Percentiles rank a stretch among this genome's conserved stretches.
phyloP scores from a whole-genome alignment of 2,113 vertebrate species.

The Ameiurus melas region DNA sequence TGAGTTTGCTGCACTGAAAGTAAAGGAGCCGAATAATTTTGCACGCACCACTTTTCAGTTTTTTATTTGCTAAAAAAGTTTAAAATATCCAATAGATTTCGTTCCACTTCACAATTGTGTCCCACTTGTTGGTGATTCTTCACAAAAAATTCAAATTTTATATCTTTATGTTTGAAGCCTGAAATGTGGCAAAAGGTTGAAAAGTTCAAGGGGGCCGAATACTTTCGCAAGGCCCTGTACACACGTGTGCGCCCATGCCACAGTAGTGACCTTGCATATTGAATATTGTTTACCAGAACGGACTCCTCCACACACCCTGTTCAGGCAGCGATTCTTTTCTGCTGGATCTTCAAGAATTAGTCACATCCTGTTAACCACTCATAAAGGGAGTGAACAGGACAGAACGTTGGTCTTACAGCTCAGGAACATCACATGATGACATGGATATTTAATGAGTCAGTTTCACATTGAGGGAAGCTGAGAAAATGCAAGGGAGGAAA shows the following conservation, averaged over 20 bases:
- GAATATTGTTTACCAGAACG: neutral
- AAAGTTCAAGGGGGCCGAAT: no score
- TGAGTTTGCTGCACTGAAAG: no score
- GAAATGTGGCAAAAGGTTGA: no score
- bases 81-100: no score
- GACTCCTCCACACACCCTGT: conserved; percentile 23
- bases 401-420: neutral
- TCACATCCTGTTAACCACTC: conserved; percentile 29
- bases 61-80: no score
- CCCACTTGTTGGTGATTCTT: no score
- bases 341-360: conserved; percentile 30
- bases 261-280: neutral
- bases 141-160: no score
- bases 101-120: no score
- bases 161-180: no score
- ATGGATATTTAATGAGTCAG: neutral
- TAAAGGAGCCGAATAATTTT: no score
- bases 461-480: neutral
- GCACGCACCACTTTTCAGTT: no score
- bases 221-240: no score
- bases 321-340: neutral
- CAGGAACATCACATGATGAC: neutral
- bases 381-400: neutral
- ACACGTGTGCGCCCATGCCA: neutral
- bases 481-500: neutral